Evolutionary conservation across 2,113 vertebrate genomes (phyloP).

Genomic region (Pygathrix nemaeus): DNA sequence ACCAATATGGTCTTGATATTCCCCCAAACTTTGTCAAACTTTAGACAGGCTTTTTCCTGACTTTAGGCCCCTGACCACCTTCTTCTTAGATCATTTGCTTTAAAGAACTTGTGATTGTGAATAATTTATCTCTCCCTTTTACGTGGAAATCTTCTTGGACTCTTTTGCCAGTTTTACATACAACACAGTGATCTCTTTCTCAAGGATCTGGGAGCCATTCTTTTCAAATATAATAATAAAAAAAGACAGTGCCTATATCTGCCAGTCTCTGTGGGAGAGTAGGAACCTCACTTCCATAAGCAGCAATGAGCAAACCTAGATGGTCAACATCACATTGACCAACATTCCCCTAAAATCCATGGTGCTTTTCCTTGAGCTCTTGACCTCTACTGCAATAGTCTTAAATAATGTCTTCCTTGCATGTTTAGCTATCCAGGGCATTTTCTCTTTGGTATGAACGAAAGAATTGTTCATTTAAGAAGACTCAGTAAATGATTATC

Average conservation of each 20-base stretch:
- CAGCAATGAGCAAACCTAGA: neutral
- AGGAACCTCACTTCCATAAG: neutral
- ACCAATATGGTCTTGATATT: neutral
- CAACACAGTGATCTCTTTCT: neutral
- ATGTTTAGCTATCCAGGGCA: neutral
- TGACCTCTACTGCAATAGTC: too few species aligned
- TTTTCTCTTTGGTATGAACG: neutral
- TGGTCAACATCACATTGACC: too few species aligned
- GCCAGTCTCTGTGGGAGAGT: neutral
- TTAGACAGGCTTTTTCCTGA: neutral
- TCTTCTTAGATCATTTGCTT: neutral
- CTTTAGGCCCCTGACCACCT: neutral
- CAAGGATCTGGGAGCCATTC: neutral
- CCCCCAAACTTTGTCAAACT: neutral
- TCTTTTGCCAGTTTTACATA: neutral
- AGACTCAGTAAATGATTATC: too few species aligned
- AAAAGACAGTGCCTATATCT: neutral
- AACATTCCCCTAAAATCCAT: neutral
- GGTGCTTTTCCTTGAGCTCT: neutral
- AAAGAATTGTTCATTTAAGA: neutral
- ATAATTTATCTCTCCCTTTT: neutral
- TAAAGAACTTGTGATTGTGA: neutral
- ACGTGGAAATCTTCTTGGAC: neutral
- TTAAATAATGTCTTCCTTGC: neutral
- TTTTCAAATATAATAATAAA: neutral